Base-by-base conservation (phyloP, 2,797 vertebrate genomes). In the Schizothorax lantsangensis region DNA sequence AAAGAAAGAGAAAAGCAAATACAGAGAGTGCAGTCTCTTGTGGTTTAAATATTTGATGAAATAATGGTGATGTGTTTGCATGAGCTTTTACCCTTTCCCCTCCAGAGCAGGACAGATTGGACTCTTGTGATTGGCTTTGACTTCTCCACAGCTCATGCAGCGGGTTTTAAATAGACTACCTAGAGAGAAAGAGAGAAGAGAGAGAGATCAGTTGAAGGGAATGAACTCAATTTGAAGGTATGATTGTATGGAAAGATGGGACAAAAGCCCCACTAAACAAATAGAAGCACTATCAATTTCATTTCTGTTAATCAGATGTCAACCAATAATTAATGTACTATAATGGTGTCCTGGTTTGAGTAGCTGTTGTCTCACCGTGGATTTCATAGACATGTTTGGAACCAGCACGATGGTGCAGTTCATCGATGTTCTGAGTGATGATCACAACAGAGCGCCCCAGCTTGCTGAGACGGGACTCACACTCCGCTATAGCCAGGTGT, bases 391-490 rank as follows among this genome's bases (percentile, higher is more conserved):
- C 91, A 87, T 96, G 95, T 92, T 95, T 96, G 64, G 98, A 97
- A 85, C 98, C 98, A 10, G 98, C 98, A 30, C 95, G 96, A 75
- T 92, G 95, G 91, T 99, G 98, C 38, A 99, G 95, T 86, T 99
- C 97, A 14, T 99, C 98, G 0, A 99, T 97, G 88, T 99, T 99
- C 92, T 99, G 98, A 0, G 98, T 99, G 88, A 99, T 95, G 89
- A 99, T 95, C 1, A 96, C 95, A 0, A 99, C 94, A 1, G 92
- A 93, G 7, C 97, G 95, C 0, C 97, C 98, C 79, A 98, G 97
- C 86, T 93, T 93, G 84, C 92, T 90, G 38, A 99, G 95, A 0
- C 96, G 95, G 62, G 94, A 92, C 90, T 99, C 97, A 0, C 98
- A 99, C 87, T 97, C 95, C 0, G 97, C 97, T 0, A 99, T 96